phyloP scores from a whole-genome alignment of 1,140 invertebrate genomes.

The Habropoda laboriosa region DNA sequence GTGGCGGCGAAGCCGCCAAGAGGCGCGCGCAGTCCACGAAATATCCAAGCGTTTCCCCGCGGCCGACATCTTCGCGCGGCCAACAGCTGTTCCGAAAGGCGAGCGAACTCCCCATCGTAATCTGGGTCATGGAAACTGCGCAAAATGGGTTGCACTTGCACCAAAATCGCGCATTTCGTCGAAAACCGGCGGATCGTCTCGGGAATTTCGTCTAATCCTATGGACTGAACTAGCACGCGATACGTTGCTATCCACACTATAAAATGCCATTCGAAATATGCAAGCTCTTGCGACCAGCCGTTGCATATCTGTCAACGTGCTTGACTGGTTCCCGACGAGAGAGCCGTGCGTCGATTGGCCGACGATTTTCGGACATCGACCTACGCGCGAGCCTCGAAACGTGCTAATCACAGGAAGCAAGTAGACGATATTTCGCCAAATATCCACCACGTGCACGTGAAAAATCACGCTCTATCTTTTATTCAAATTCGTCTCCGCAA shows the following conservation, averaged over 20 bases:
- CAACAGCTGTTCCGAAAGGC: constrained; percentile 80
- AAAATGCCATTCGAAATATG: constrained; percentile 54
- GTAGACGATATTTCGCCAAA: background rate
- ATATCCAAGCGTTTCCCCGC: constrained; percentile 76
- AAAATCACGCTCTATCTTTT: background rate
- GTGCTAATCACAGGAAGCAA: constrained; percentile 21
- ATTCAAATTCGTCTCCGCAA: background rate
- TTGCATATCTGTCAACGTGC: constrained; percentile 73
- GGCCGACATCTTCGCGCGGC: constrained; percentile 77
- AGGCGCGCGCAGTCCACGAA: constrained; percentile 75
- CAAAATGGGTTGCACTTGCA: constrained; percentile 69
- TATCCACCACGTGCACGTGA: background rate
- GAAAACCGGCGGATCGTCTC: constrained; percentile 48
- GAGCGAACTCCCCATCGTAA: constrained; percentile 79
- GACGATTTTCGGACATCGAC: constrained; percentile 42
- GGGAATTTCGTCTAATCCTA: constrained; percentile 59
- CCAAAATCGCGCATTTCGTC: constrained; percentile 50
- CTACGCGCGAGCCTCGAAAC: constrained; percentile 57
- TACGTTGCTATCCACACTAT: constrained; percentile 42
- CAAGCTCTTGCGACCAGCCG: constrained; percentile 53
- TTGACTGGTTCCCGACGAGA: constrained; percentile 73
- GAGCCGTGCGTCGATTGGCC: constrained; percentile 71
- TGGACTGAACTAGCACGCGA: constrained; percentile 50
- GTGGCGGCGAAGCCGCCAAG: constrained; percentile 78
- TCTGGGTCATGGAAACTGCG: constrained; percentile 82